Conservation (phyloP, 1,140 invertebrate species). For the Ostrea edulis region DNA sequence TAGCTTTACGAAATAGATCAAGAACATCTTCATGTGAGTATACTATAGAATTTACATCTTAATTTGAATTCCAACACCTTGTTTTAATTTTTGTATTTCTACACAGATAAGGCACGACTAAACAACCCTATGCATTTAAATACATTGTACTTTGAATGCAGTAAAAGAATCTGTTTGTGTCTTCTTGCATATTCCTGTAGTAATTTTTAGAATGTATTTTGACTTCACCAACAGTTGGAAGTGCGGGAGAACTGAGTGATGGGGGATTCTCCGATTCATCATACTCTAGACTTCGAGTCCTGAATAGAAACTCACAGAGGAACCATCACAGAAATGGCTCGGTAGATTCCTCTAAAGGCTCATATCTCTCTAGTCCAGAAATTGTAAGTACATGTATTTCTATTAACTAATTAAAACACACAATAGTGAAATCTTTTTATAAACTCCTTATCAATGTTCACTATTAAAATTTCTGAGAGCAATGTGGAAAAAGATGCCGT, state of each 20-base stretch:
- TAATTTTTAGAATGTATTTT: background rate
- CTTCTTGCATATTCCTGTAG: no score
- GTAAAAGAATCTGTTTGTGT: no score
- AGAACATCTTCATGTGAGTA: slow-evolving; percentile 68
- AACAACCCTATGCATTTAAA: no score
- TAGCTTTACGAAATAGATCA: slow-evolving; percentile 55
- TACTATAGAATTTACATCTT: background rate
- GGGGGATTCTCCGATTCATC: slow-evolving; percentile 70
- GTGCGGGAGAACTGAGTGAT: slow-evolving; percentile 72
- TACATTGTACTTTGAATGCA: no score
- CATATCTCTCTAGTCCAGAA: slow-evolving; percentile 58
- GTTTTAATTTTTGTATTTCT: no score
- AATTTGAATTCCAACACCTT: background rate
- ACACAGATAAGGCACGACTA: no score
- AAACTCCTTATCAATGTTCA: no score
- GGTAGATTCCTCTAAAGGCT: slow-evolving; percentile 24
- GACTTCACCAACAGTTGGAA: slow-evolving; percentile 62
- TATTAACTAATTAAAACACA: background rate
- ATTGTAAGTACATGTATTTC: slow-evolving; percentile 51
- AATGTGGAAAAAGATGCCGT: no score
- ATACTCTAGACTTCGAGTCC: slow-evolving; percentile 58
- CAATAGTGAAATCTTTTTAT: no score
- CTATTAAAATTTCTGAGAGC: no score
- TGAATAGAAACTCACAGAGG: slow-evolving; percentile 47
- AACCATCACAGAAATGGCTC: slow-evolving; percentile 41